Percentiles rank a stretch among this genome's conserved stretches.
Conservation (phyloP, 2,888 invertebrate genomes). For the Xestobium rufovillosum region DNA sequence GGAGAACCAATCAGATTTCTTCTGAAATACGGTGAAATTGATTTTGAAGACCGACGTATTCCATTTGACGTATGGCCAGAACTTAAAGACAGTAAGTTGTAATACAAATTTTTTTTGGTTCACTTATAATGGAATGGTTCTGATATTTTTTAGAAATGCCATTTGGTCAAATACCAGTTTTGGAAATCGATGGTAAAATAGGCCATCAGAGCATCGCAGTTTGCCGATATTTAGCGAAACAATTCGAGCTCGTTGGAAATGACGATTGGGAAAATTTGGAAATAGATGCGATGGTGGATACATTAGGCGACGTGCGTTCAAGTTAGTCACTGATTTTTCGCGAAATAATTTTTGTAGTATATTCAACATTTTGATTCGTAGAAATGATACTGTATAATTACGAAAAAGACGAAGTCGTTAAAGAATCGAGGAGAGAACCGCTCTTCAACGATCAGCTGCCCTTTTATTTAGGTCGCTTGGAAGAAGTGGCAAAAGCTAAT, state of each 20-base stretch:
- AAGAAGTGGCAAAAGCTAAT: slow-evolving; percentile 2
- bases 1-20: slow-evolving; percentile 18
- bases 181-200: slow-evolving; percentile 54
- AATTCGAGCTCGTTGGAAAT: slow-evolving; percentile 48
- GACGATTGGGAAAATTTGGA: slow-evolving; percentile 50
- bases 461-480: slow-evolving; percentile 3
- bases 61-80: too few relatives aligned
- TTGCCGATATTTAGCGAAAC: slow-evolving; percentile 53
- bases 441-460: not conserved
- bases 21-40: slow-evolving; percentile 14
- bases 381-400: slow-evolving; percentile 1
- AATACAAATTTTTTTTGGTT: not conserved
- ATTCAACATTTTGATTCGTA: not conserved
- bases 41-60: slow-evolving; percentile 15
- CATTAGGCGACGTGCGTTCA: slow-evolving; percentile 49
- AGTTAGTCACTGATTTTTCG: slow-evolving; percentile 44
- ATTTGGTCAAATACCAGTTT: slow-evolving; percentile 53
- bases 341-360: not conserved
- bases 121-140: not conserved
- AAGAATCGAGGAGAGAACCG: not conserved
- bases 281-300: slow-evolving; percentile 54
- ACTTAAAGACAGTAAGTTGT: too few relatives aligned
- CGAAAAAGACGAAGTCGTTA: not conserved
- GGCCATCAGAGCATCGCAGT: slow-evolving; percentile 54
- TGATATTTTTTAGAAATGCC: slow-evolving; percentile 48